phyloP scores from a whole-genome alignment of 2,113 vertebrate genomes.

The Bubo bubo region DNA sequence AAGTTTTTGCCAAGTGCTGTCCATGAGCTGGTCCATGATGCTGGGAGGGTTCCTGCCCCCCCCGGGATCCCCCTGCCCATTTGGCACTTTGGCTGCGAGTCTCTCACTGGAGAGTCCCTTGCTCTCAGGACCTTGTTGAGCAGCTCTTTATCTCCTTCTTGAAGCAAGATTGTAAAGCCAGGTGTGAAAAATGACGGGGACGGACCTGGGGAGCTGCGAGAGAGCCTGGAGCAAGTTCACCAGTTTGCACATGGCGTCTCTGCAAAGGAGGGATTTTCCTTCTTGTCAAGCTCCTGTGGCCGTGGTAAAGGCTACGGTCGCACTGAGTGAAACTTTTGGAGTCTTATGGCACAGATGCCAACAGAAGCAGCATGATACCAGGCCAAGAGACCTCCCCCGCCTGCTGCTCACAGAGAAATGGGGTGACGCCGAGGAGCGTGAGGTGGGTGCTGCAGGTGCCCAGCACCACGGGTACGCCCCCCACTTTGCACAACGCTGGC shows the following conservation, averaged over 20 bases:
- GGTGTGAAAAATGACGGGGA: not conserved
- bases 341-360: not conserved
- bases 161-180: not conserved
- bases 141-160: not conserved
- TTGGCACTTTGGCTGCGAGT: not conserved
- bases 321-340: not conserved
- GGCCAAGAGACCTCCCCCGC: not conserved
- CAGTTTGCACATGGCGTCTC: not conserved
- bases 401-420: not conserved
- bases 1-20: not conserved
- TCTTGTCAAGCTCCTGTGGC: not conserved
- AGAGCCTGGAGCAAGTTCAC: not conserved
- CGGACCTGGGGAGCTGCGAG: not conserved
- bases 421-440: not conserved
- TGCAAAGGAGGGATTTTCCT: not conserved
- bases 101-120: not conserved
- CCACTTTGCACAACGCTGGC: accelerated
- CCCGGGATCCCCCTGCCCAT: not conserved
- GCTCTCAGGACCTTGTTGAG: not conserved
- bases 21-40: not conserved
- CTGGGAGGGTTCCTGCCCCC: not conserved
- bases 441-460: not conserved
- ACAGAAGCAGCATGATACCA: not conserved
- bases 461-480: accelerated
- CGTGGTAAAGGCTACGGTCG: not conserved